phyloP scores from a whole-genome alignment of 1,140 invertebrate species.

The Drosophila arizonae region DNA sequence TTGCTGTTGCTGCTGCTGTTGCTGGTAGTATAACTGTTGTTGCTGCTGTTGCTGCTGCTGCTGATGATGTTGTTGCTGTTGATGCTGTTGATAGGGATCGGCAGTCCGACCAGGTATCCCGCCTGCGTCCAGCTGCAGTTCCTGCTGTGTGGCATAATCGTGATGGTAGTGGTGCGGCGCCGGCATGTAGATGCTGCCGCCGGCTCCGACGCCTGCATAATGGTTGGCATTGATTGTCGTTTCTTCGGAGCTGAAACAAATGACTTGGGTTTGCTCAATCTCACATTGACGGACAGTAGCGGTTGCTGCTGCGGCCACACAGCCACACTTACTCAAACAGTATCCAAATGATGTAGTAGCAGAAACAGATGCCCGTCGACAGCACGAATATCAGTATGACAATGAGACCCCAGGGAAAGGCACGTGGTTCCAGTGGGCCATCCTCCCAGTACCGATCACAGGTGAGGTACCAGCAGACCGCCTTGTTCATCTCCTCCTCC shows the following conservation, averaged over 20 bases:
- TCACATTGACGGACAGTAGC: conserved; percentile 41
- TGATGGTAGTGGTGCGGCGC: conserved; percentile 68
- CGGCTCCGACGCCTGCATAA: conserved; percentile 54
- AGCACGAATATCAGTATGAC: conserved; percentile 90
- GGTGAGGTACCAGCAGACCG: conserved; percentile 95
- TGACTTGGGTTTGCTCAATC: conserved; percentile 81
- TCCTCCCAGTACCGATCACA: conserved; percentile 96
- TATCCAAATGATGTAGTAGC: conserved; percentile 95
- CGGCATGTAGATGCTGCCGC: conserved; percentile 72
- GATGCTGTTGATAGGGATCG: conserved; percentile 49
- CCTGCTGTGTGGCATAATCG: conserved; percentile 63
- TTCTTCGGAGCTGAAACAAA: conserved; percentile 82
- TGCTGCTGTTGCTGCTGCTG: conserved; percentile 40
- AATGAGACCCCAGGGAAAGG: conserved; percentile 91
- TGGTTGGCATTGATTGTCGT: conserved; percentile 81
- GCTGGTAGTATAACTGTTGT: conserved; percentile 37
- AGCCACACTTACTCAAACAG: conserved; percentile 91
- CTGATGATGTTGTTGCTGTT: conserved; percentile 31
- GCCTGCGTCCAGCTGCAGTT: conserved; percentile 62
- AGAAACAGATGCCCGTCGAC: conserved; percentile 91
- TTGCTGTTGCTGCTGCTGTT: conserved; percentile 45
- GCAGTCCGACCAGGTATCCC: conserved; percentile 61
- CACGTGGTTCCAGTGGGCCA: conserved; percentile 88
- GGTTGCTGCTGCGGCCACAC: background rate
- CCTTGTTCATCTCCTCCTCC: conserved; percentile 93